Evolutionary conservation across 2,888 invertebrate species (phyloP).

Genomic region (Phrixothrix hirtus): DNA sequence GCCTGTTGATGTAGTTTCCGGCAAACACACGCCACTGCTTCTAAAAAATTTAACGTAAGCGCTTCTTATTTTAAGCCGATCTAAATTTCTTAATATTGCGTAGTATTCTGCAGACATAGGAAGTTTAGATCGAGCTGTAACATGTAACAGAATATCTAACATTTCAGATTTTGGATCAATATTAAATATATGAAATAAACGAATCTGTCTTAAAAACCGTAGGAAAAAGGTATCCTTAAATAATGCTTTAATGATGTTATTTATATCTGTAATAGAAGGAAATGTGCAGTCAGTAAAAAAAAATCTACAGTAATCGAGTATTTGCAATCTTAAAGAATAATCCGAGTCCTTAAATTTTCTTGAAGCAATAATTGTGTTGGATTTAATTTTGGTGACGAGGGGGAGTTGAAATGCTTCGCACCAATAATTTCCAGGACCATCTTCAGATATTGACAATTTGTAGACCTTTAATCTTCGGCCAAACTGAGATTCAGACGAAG

Average conservation of each 20-base stretch:
- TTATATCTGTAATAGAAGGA: conserved; percentile 16
- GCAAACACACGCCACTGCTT: conserved; percentile 47
- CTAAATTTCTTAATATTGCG: conserved; percentile 15
- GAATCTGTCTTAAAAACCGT: conserved; percentile 54
- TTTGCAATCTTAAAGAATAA: conserved; percentile 53
- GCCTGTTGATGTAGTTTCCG: conserved; percentile 31
- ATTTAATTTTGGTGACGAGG: conserved; percentile 58
- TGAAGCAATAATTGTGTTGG: conserved; percentile 60
- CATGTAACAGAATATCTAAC: conserved; percentile 56
- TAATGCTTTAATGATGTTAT: conserved; percentile 34
- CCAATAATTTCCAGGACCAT: conserved; percentile 67
- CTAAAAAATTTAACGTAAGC: conserved; percentile 36
- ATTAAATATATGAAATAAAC: conserved; percentile 61
- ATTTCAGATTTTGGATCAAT: conserved; percentile 42
- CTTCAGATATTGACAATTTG: conserved; percentile 56
- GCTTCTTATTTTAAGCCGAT: conserved; percentile 1
- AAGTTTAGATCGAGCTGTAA: conserved; percentile 43
- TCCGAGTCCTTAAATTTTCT: conserved; percentile 44
- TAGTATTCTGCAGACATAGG: conserved; percentile 28
- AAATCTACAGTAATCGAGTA: conserved; percentile 32
- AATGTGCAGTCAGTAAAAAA: conserved; percentile 17
- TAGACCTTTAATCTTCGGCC: conserved; percentile 51
- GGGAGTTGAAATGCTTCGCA: conserved; percentile 63
- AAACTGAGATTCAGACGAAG: conserved; percentile 1
- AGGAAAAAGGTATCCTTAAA: conserved; percentile 33